Conservation (phyloP, 2,797 vertebrate genomes). For the Denticeps clupeoides region DNA sequence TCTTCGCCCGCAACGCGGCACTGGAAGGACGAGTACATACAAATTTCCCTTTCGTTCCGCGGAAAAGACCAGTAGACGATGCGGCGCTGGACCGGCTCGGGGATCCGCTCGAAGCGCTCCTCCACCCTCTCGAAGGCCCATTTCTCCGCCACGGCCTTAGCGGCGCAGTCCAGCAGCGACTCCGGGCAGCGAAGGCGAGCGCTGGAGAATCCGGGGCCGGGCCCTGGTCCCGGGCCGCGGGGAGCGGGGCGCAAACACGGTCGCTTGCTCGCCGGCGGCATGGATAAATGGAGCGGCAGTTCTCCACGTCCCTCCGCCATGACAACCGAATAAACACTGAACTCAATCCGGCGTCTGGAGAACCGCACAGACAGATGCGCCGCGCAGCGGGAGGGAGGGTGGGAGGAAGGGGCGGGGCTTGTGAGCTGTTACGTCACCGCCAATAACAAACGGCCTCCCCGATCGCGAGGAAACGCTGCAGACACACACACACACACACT, state of each 20-base stretch:
- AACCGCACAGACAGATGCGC: conserved; percentile 35
- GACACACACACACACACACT: no score
- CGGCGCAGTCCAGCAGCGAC: conserved; percentile 88
- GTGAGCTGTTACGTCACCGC: conserved; percentile 44
- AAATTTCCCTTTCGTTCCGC: conserved; percentile 92
- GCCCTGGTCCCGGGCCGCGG: conserved; percentile 64
- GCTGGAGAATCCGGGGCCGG: conserved; percentile 56
- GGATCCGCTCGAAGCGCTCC: conserved; percentile 95
- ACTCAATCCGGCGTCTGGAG: conserved; percentile 39
- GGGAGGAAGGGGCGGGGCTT: conserved; percentile 22
- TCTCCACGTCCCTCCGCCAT: conserved; percentile 94
- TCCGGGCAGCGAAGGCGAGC: conserved; percentile 70
- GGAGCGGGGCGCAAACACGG: conserved; percentile 75
- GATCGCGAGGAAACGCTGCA: conserved; percentile 25
- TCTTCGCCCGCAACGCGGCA: conserved; percentile 73
- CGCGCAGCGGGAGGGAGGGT: conserved; percentile 25
- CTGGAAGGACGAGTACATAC: conserved; percentile 97
- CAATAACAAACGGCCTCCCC: conserved; percentile 51
- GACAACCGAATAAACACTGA: conserved; percentile 70
- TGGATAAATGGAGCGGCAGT: conserved; percentile 56
- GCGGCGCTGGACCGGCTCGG: conserved; percentile 91
- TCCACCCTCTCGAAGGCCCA: conserved; percentile 96
- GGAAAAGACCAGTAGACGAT: conserved; percentile 98
- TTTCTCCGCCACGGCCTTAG: conserved; percentile 90
- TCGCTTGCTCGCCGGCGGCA: conserved; percentile 72